Conservation (phyloP, 2,113 vertebrate genomes). For the Artemisiospiza belli region DNA sequence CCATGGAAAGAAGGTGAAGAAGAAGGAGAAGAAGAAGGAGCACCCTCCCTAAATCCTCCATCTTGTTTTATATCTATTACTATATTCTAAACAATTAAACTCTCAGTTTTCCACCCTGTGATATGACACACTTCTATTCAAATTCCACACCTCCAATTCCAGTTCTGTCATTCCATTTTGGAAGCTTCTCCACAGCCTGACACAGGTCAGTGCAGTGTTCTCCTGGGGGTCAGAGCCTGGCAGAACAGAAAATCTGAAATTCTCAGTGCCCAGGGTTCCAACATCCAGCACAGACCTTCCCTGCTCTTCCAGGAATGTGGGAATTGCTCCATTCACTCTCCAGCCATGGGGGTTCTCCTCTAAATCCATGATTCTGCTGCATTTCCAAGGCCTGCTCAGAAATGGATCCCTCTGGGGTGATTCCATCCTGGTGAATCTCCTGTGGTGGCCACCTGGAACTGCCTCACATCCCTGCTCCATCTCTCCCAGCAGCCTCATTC, state of each 20-base stretch:
- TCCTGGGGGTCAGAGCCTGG: neutral
- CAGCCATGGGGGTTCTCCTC: neutral
- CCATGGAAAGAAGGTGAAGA: neutral
- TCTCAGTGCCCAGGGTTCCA: neutral
- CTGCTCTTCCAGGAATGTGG: neutral
- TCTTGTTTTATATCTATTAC: rapidly evolving
- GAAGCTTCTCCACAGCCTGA: neutral
- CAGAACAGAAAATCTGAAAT: neutral
- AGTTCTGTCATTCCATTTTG: neutral
- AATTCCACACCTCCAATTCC: neutral
- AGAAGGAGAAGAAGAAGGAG: no score
- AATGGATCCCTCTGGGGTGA: neutral
- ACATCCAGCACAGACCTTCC: neutral
- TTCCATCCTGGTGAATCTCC: neutral
- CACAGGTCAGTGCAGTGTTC: neutral
- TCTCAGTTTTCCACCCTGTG: neutral
- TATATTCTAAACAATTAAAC: neutral
- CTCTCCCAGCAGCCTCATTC: neutral
- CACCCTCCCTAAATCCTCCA: neutral
- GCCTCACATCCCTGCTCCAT: neutral
- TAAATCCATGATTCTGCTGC: neutral
- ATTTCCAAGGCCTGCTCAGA: neutral
- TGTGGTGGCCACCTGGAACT: neutral
- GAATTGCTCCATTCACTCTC: neutral
- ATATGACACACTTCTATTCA: neutral